Conservation (phyloP, 53 echinoderm and acorn worm genomes). For the Glandiceps talaboti region DNA sequence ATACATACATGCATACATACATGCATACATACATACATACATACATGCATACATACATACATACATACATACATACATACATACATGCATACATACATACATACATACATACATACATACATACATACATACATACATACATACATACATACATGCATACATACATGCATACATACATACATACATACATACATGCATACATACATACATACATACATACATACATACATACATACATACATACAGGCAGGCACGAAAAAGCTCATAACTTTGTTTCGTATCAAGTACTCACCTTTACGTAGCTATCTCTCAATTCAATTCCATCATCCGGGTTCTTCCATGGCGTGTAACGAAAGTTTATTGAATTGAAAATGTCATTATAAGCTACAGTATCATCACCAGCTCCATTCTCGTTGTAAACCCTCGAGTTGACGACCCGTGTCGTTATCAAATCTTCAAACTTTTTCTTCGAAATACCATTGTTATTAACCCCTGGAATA, state of each 20-base stretch:
- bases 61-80: not conserved
- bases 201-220: no score
- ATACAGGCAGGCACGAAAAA: not conserved
- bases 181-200: not conserved
- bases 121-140: not conserved
- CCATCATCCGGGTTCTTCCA: not conserved
- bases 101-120: not conserved
- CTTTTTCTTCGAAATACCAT: not conserved
- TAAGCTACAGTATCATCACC: not conserved
- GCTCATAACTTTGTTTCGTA: not conserved
- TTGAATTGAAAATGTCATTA: not conserved
- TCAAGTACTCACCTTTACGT: not conserved
- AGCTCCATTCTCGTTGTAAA: not conserved
- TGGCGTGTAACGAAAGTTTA: not conserved
- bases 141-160: not conserved
- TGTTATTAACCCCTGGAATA: not conserved
- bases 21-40: not conserved
- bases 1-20: not conserved
- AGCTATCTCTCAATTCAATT: not conserved
- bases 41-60: not conserved
- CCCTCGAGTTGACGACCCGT: not conserved
- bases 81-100: not conserved
- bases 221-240: not conserved
- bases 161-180: not conserved
- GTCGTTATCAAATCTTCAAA: not conserved